Percentiles rank a stretch among this genome's conserved stretches.
Conservation (phyloP, 2,113 vertebrate species). For the Myrmecobius fasciatus region DNA sequence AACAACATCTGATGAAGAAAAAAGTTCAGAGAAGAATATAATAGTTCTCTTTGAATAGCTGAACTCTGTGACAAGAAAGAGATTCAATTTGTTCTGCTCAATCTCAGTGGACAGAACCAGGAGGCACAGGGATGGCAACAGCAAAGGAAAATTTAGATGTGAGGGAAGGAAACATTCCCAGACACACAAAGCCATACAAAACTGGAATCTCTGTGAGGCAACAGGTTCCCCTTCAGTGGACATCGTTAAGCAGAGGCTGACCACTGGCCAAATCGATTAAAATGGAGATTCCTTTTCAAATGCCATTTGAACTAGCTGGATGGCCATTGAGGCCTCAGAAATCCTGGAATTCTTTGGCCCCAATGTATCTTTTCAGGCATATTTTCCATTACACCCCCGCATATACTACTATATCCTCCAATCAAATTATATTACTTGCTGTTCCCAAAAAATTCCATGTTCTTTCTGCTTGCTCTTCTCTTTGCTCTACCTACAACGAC, state of each 20-base stretch:
- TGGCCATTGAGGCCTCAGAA: neutral
- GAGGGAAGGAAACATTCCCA: neutral
- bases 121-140: no score
- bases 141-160: neutral
- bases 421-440: neutral
- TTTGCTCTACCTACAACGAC: neutral
- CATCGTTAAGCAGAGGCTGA: neutral
- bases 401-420: neutral
- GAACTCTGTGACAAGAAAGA: no score
- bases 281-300: neutral
- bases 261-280: neutral
- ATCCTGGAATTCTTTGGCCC: neutral
- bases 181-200: neutral
- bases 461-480: neutral
- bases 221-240: neutral
- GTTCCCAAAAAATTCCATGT: neutral
- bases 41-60: no score
- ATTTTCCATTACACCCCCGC: neutral
- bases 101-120: no score
- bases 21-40: no score
- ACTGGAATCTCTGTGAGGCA: neutral
- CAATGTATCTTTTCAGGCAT: neutral
- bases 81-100: no score
- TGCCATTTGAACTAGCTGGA: neutral
- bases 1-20: no score